phyloP scores from a whole-genome alignment of 1,140 invertebrate species.

The Penaeus chinensis region DNA sequence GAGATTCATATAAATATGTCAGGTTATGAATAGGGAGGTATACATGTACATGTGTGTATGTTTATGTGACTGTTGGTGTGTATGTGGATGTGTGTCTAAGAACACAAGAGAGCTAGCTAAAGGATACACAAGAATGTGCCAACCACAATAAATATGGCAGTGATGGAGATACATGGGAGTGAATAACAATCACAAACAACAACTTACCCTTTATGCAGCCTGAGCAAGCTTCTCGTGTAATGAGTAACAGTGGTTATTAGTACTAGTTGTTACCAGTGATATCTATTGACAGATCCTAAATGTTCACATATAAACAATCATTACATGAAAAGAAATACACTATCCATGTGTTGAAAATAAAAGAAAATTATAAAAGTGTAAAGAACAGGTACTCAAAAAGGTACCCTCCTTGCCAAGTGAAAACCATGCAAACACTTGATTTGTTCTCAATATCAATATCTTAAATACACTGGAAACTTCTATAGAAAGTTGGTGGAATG shows the following conservation, averaged over 20 bases:
- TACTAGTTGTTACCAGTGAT: slow-evolving; percentile 16
- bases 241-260: slow-evolving; percentile 42
- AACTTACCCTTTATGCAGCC: slow-evolving; percentile 48
- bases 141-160: slow-evolving; percentile 12
- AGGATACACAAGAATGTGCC: slow-evolving; percentile 15
- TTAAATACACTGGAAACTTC: no score
- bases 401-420: no score
- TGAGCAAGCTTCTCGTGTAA: slow-evolving; percentile 45
- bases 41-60: not conserved
- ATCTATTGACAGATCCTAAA: no score
- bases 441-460: no score
- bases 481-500: no score
- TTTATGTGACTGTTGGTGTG: not conserved
- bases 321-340: no score
- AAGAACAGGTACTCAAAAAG: no score
- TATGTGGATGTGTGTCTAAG: not conserved
- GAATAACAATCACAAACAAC: not conserved
- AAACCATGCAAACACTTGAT: no score
- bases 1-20: not conserved
- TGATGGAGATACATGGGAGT: not conserved
- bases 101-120: slow-evolving; percentile 12
- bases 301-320: no score
- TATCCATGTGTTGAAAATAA: no score
- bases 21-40: not conserved
- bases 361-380: no score